phyloP scores from a whole-genome alignment of 2,797 vertebrate genomes.

The Rhabdomys pumilio region DNA sequence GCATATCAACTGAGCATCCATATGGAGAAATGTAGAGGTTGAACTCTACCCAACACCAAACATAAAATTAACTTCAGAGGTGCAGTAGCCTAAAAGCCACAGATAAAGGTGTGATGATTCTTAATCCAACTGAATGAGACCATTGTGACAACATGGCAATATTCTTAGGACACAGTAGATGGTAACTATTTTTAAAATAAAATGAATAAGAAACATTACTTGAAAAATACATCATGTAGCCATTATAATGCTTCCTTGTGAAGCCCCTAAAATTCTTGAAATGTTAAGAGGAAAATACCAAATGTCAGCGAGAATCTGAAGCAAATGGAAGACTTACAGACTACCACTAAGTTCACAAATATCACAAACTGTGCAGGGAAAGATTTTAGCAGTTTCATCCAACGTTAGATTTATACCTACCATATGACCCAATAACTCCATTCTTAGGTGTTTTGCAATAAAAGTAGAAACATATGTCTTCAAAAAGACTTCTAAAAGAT shows the following conservation, averaged over 20 bases:
- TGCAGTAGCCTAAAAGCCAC: slow-evolving; percentile 17
- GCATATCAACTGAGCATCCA: slow-evolving; percentile 67
- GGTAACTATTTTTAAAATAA: slow-evolving; percentile 9
- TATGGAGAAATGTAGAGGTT: slow-evolving; percentile 58
- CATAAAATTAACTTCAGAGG: slow-evolving; percentile 44
- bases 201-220: slow-evolving; percentile 12
- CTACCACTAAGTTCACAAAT: slow-evolving; percentile 37
- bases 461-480: slow-evolving; percentile 66
- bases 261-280: slow-evolving; percentile 44
- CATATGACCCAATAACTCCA: slow-evolving; percentile 63
- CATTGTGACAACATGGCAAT: slow-evolving; percentile 18
- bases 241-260: slow-evolving; percentile 5
- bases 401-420: slow-evolving; percentile 63
- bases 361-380: not conserved
- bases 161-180: not conserved
- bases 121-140: slow-evolving; percentile 45
- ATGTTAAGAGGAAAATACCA: slow-evolving; percentile 64
- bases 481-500: slow-evolving; percentile 65
- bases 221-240: slow-evolving; percentile 6
- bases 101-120: slow-evolving; percentile 21
- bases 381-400: slow-evolving; percentile 50
- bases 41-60: slow-evolving; percentile 59
- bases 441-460: slow-evolving; percentile 71
- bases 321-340: slow-evolving; percentile 52
- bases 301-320: slow-evolving; percentile 58